Conservation (phyloP, 2,888 invertebrate species). For the Nomada flava region DNA sequence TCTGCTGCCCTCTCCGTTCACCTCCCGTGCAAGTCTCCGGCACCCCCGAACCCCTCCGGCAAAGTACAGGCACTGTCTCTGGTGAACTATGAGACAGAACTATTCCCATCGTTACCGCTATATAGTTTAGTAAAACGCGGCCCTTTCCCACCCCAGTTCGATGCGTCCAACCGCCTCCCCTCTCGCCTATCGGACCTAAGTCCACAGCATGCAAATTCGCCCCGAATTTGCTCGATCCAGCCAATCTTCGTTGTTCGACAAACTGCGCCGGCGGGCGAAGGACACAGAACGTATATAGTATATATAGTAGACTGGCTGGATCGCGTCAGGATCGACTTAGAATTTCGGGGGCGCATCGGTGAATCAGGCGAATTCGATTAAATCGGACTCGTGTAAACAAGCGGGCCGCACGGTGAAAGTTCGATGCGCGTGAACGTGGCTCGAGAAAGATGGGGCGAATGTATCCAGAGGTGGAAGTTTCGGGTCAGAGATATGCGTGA, state of each 20-base stretch:
- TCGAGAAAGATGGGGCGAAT: constrained; percentile 35
- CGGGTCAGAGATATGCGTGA: constrained; percentile 56
- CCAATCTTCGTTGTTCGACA: constrained; percentile 77
- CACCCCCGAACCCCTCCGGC: constrained; percentile 16
- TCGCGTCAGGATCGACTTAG: constrained; percentile 67
- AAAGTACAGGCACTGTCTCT: constrained; percentile 39
- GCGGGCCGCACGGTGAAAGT: constrained; percentile 59
- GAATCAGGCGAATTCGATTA: constrained; percentile 74
- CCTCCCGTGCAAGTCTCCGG: constrained; percentile 3
- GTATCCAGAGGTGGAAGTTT: constrained; percentile 49
- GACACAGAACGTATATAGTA: constrained; percentile 43
- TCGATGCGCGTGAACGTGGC: constrained; percentile 45
- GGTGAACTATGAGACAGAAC: constrained; percentile 73
- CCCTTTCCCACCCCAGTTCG: constrained; percentile 38
- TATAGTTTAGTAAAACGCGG: constrained; percentile 70
- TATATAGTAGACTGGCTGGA: constrained; percentile 10
- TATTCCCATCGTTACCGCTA: constrained; percentile 72
- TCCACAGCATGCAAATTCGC: constrained; percentile 80
- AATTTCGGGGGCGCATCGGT: constrained; percentile 64
- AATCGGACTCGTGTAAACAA: constrained; percentile 73
- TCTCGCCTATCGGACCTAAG: constrained; percentile 74
- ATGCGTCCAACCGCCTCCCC: constrained; percentile 12
- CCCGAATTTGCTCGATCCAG: constrained; percentile 75
- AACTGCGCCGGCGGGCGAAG: constrained; percentile 61
- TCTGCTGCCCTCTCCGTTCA: neutral